These are phyloP conservation scores for Pollenia amentaria DNA, from an alignment of 2,888 invertebrate genomes.

Conservation along the genomic window DNA sequence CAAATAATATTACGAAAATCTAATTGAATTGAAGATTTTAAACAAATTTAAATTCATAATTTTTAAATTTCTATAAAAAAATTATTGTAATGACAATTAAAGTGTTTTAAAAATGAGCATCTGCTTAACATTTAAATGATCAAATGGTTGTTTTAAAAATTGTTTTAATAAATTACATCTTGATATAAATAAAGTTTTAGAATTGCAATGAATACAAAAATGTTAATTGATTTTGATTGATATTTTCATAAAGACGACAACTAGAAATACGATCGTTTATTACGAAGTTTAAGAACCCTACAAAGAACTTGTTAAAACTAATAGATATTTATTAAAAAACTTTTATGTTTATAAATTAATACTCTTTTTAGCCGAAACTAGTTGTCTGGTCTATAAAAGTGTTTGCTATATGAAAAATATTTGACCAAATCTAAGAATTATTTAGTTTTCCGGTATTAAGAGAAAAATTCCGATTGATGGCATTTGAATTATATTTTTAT, in stretches of 20 bases:
- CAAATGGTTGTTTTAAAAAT: neutral
- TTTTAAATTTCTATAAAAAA: neutral
- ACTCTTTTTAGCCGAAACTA: too few species aligned
- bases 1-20: constrained; percentile 19
- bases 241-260: constrained; percentile 49
- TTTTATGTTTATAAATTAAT: too few species aligned
- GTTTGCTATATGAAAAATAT: too few species aligned
- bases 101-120: constrained; percentile 20
- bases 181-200: constrained; percentile 31
- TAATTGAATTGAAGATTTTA: constrained; percentile 10
- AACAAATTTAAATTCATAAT: neutral
- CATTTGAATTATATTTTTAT: too few species aligned
- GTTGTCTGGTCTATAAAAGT: too few species aligned
- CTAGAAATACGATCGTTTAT: neutral
- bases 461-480: neutral
- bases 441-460: neutral
- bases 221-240: constrained; percentile 73
- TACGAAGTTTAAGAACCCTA: constrained; percentile 25
- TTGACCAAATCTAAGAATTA: too few species aligned
- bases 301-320: neutral
- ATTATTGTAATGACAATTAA: neutral
- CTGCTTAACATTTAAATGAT: constrained; percentile 29
- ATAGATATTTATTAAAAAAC: neutral
- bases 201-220: constrained; percentile 39
- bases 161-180: constrained; percentile 9